Percentiles rank a stretch among this genome's conserved stretches.
Conservation (phyloP, 2,113 vertebrate genomes). For the Nothoprocta pentlandii region DNA sequence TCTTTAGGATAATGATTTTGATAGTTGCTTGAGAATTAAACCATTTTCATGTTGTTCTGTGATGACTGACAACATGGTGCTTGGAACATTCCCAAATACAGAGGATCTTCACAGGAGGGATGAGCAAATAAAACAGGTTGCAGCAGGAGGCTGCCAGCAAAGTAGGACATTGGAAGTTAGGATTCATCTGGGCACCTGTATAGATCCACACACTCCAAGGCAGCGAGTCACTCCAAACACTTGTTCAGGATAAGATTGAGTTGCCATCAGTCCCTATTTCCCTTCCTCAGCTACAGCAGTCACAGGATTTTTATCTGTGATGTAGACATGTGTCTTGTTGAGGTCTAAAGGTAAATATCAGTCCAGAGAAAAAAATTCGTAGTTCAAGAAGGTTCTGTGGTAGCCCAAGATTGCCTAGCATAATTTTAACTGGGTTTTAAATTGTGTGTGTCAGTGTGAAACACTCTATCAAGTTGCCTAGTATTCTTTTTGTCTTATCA, state of each 20-base stretch:
- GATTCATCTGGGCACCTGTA: background rate
- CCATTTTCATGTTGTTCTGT: background rate
- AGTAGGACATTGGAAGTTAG: background rate
- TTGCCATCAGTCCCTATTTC: background rate
- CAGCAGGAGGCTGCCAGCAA: background rate
- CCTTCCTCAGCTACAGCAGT: background rate
- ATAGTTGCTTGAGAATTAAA: background rate
- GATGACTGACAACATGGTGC: background rate
- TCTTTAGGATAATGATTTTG: background rate
- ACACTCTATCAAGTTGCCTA: background rate
- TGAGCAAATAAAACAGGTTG: background rate
- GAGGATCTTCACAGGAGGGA: background rate
- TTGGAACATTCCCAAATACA: background rate
- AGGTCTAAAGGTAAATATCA: background rate
- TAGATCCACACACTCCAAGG: background rate
- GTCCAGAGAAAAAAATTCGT: background rate
- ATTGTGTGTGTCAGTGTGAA: background rate
- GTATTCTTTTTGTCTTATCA: background rate
- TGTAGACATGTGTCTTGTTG: too few species aligned
- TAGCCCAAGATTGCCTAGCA: background rate
- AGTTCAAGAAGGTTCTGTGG: too few species aligned
- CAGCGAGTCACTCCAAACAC: background rate
- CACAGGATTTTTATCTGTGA: background rate
- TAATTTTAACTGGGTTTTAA: background rate
- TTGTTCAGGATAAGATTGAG: background rate